Evolutionary conservation across 2,113 vertebrate species (phyloP), one percentile per base, ranked within the genome.

Genomic region (Zosterops japonicus): DNA sequence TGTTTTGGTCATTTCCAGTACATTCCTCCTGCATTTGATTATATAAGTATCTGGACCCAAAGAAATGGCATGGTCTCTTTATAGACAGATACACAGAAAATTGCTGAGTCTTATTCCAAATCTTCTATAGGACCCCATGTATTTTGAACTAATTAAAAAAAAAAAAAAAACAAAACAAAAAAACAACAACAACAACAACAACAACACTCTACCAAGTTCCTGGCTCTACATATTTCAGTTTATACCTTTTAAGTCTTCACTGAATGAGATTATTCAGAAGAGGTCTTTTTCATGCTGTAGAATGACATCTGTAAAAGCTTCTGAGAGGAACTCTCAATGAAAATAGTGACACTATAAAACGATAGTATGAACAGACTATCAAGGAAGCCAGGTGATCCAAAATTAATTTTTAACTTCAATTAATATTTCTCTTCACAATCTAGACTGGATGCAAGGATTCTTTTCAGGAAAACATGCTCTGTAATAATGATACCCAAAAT

Each of bases 231-330:
- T 21, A 29, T 52, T 95, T 78, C 52, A 81, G n/a, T 55, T 76
- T 46, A 64, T 6, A 75, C 4, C 29, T 81, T 97, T 92, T 74
- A 95, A 93, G 83, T 91, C 84, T 60, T 86, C 44, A 70, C 33
- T 83, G 79, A 94, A 93, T 70, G 95, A 97, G 95, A 76, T 76
- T 44, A 97, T 81, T 95, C 93, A 91, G 83, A 95, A 95, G 96
- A 96, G 68, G 70, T 72, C 68, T 76, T 91, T 80, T 87, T 78
- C 63, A 19, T 92, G 84, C 81, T 78, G 69, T 33, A 65, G 79
- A 42, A 87, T 24, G 52, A 19, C 29, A 81, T 75, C 71, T 95
- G 87, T 49, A 91, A 90, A 93, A 83, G 68, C 41, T 94, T 72
- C 78, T n/a, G 74, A 88, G 74, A 74, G 22, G 39, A 95, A 52